phyloP scores from a whole-genome alignment of 92 coral and sea anemone genomes.

The Palythoa caribaeorum region DNA sequence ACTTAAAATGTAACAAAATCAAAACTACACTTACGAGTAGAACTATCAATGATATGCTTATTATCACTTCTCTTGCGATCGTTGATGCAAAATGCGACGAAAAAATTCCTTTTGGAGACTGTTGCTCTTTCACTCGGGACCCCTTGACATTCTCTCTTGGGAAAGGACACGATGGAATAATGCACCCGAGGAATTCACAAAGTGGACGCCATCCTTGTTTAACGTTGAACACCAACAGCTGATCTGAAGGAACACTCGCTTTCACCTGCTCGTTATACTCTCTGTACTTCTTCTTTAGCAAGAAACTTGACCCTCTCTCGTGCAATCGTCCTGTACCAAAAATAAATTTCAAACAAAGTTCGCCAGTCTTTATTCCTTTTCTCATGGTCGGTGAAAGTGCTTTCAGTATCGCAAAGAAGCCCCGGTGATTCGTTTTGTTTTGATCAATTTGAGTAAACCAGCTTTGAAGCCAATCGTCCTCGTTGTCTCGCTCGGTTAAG shows the following conservation, averaged over 20 bases:
- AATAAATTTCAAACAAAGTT: not conserved
- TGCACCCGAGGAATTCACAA: conserved; percentile 37
- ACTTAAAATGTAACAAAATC: not conserved
- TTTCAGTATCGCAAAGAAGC: not conserved
- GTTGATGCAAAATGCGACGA: not conserved
- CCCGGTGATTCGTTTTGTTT: not conserved
- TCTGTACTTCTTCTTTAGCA: conserved; percentile 40
- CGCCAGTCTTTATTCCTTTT: not conserved
- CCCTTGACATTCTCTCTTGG: conserved; percentile 45
- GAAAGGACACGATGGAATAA: conserved; percentile 31
- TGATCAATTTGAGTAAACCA: not conserved
- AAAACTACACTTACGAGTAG: not conserved
- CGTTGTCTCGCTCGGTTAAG: not conserved
- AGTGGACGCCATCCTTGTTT: conserved; percentile 55
- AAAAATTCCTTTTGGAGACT: not conserved
- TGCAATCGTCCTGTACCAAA: not conserved
- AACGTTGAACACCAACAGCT: conserved; percentile 44
- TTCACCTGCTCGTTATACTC: conserved; percentile 45
- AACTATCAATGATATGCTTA: not conserved
- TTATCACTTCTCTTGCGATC: not conserved
- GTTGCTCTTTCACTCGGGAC: not conserved
- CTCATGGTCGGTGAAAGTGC: not conserved
- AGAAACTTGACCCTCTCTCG: not conserved
- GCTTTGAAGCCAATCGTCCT: not conserved
- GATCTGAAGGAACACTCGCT: conserved; percentile 29